These are phyloP conservation scores for Gastrophryne carolinensis DNA, from an alignment of 2,797 vertebrate species.

Conservation along the genomic window DNA sequence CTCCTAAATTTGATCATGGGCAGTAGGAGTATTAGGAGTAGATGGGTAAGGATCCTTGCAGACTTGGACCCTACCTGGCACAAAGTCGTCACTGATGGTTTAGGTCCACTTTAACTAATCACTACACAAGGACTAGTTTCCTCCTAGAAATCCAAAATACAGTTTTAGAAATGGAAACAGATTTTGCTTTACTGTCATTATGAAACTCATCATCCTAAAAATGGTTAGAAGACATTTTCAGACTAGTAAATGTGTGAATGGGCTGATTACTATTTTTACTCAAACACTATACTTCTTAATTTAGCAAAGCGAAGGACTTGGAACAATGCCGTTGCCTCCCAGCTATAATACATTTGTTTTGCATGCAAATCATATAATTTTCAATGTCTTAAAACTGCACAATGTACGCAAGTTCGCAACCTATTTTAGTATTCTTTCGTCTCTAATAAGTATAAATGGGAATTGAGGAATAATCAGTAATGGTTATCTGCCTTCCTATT, in stretches of 20 bases:
- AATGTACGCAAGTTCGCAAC: slow-evolving; percentile 64
- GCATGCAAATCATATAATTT: slow-evolving; percentile 63
- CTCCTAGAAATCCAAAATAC: too few species aligned
- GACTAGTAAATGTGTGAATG: background rate
- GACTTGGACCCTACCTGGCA: too few species aligned
- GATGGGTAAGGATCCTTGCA: too few species aligned
- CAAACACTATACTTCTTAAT: slow-evolving; percentile 36
- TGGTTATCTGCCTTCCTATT: slow-evolving; percentile 79
- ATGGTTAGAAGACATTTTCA: background rate
- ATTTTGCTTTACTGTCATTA: slow-evolving; percentile 5
- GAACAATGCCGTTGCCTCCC: slow-evolving; percentile 25
- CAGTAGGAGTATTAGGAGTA: too few species aligned
- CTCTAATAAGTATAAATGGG: slow-evolving; percentile 71
- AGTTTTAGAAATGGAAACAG: background rate
- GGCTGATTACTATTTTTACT: slow-evolving; percentile 9
- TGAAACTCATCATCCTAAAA: background rate
- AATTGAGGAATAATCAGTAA: slow-evolving; percentile 76
- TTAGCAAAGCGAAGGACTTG: slow-evolving; percentile 37
- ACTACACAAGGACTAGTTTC: too few species aligned
- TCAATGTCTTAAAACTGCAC: slow-evolving; percentile 59
- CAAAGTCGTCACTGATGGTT: too few species aligned
- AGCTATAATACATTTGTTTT: slow-evolving; percentile 51
- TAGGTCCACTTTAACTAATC: too few species aligned
- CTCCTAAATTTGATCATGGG: too few species aligned
- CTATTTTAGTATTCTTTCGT: slow-evolving; percentile 67